Evolutionary conservation across 2,888 invertebrate species (phyloP), one percentile per base, ranked within the genome.

Genomic region (Chalcosyrphus nemorum): DNA sequence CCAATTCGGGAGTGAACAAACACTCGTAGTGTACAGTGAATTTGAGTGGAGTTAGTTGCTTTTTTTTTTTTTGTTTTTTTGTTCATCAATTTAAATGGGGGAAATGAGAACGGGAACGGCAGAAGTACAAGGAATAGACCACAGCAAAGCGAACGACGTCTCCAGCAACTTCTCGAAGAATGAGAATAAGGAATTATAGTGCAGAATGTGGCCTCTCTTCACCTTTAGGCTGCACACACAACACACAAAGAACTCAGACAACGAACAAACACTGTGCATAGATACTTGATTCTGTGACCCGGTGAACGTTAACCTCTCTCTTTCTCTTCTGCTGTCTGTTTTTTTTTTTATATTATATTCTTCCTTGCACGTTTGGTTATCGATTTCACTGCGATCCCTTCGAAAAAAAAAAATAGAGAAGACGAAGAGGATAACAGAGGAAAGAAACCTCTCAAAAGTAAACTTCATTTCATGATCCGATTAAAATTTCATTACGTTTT

Each of bases 381-480:
- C 72, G 77, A 82, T 82, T 82, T 72, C 72, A 63, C 13, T 63
- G 21, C 29, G 24, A 80, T 66, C 52, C 72, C 52, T 63, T 43
- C 29, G 41, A 59, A 71, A 21, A 13, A 38, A 6, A 15, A n/a
- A 59, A 13, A n/a, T n/a, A n/a, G n/a, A n/a, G 5, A 47, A 6
- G 7, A 9, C 52, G 11, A 68, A 54, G 21, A 56, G 27, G 9
- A 2, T 61, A 17, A 47, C 5, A 19, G n/a, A 21, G 27, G 11
- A 61, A 77, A 52, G 82, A 82, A 82, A 82, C 82, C 82, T 77
- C 82, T 82, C 82, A 82, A 82, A 24, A 68, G 66, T 78, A 66
- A 72, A 82, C 77, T 77, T 72, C 82, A 72, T 75, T 77, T 54
- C 72, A 61, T 82, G 82, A 82, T 77, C 82, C 82, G 82, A 82